Percentiles rank a stretch among this genome's conserved stretches.
Evolutionary conservation across 2,113 vertebrate species (phyloP).

Genomic region (Marmota monax): DNA sequence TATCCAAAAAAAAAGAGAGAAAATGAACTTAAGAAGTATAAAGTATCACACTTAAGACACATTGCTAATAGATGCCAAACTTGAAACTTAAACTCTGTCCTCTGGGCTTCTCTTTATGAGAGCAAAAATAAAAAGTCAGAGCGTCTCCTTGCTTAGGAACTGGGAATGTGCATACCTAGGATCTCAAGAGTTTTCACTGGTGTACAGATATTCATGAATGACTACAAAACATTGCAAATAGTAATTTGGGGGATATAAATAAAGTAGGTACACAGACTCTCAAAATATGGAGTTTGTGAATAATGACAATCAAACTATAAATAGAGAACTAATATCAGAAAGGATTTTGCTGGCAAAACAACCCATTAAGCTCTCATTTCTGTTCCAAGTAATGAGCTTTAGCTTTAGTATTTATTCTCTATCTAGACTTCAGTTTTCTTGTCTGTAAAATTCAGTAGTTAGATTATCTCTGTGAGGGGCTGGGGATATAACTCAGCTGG

Average conservation of each 20-base stretch:
- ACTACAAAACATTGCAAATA: background rate
- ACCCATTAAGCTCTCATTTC: no score
- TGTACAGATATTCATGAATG: background rate
- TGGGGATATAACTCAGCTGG: no score
- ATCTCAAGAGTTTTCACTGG: background rate
- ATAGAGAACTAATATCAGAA: background rate
- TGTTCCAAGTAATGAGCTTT: no score
- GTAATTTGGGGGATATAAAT: background rate
- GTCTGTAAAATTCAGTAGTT: background rate
- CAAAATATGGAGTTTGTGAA: background rate
- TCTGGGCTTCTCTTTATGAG: background rate
- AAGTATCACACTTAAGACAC: background rate
- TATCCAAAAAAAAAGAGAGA: background rate
- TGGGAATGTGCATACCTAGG: background rate
- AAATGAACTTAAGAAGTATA: background rate
- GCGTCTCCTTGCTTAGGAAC: background rate
- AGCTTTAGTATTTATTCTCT: no score
- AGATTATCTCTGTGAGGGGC: background rate
- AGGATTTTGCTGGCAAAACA: background rate
- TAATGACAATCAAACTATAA: background rate
- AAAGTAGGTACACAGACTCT: background rate
- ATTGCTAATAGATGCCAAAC: background rate
- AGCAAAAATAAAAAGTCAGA: background rate
- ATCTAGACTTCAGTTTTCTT: background rate
- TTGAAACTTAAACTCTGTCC: background rate